These are phyloP conservation scores for Notodromas monacha DNA, from an alignment of 2,888 invertebrate genomes.

Conservation along the genomic window DNA sequence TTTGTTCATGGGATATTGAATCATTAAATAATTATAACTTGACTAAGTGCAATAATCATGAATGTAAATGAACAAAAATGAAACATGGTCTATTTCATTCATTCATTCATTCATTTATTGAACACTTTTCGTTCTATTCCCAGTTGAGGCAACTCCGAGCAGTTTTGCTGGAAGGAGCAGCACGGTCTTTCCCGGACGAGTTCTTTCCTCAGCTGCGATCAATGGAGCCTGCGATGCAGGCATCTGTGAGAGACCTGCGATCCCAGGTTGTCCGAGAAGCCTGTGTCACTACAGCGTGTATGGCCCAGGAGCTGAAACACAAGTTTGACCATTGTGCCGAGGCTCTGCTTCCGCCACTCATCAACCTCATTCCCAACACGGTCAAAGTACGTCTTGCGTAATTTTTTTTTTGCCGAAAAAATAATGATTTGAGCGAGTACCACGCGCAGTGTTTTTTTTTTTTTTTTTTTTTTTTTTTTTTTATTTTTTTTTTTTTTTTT, in stretches of 20 bases:
- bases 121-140: constrained; percentile 11
- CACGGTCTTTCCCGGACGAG: constrained; percentile 31
- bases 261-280: constrained; percentile 86
- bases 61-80: no score
- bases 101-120: no score
- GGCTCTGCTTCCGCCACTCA: constrained; percentile 41
- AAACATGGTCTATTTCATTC: no score
- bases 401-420: no score
- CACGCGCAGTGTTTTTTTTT: no score
- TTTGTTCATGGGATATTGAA: no score
- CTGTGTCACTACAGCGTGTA: constrained; percentile 68
- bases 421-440: no score
- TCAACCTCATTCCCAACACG: constrained; percentile 70
- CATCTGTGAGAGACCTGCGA: constrained; percentile 49
- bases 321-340: constrained; percentile 61
- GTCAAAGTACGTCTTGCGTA: constrained; percentile 37
- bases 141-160: constrained; percentile 59
- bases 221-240: constrained; percentile 43
- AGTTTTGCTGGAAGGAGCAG: constrained; percentile 42
- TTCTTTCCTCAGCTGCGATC: constrained; percentile 41
- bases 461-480: no score
- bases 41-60: no score
- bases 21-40: no score
- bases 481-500: no score
- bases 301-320: constrained; percentile 46